Evolutionary conservation across 1,140 invertebrate species (phyloP), one percentile per base, ranked within the genome.

Genomic region (Bombus terrestris): DNA sequence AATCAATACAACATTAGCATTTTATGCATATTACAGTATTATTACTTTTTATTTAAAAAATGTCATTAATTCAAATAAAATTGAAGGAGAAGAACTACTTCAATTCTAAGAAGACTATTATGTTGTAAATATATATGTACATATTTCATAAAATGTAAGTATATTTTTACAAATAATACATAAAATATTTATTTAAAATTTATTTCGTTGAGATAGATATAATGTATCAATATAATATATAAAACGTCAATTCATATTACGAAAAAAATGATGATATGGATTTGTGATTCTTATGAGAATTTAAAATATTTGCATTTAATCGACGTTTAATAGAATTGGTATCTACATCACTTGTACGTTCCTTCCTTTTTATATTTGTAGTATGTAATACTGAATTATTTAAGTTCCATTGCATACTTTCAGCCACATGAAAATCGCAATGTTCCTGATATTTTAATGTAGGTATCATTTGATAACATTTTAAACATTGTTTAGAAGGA

Each of bases 401-500:
- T 95, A 95, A 89, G 81, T 92, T 94, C 87, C 94, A 94, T 90
- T 96, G 97, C 57, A 98, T 91, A 90, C 96, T 96, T 90, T 96
- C 96, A 9, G 97, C 97, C 84, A 97, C 93, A 92, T 98, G 97
- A 93, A 96, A 97, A 94, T 98, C 97, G 81, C 95, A 93, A 93
- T 98, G 97, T 90, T 97, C 96, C 25, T 92, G 83, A 91, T 96
- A 96, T 84, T 96, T 96, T 10, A 94, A 94, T n/a, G 94, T 32
- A 43, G 94, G 91, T 57, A 98, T 95, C 89, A 94, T 95, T 90
- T 96, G 96, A 82, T 96, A 95, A 91, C 97, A 98, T 89, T 97
- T 95, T 3, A 92, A 15, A 92, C 97, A 98, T 72, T 94, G 94
- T 90, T 96, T 93, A 66, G 95, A 92, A 64, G 86, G 87, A 4